Conservation (phyloP, 2,797 vertebrate species). For the Poeciliopsis gracilis region DNA sequence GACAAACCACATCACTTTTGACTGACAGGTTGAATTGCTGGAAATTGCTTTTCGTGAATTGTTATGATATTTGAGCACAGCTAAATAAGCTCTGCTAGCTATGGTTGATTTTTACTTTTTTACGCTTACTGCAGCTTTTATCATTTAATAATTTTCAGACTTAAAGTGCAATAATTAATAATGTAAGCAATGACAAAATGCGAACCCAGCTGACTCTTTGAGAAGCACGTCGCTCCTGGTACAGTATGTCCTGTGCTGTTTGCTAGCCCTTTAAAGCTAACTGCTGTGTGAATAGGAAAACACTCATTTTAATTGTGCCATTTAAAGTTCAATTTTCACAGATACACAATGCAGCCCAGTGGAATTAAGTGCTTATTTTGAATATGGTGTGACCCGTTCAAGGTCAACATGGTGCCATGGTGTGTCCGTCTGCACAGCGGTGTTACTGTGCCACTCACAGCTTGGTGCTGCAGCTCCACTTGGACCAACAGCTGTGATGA, state of each 20-base stretch:
- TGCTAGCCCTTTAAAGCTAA: constrained; percentile 19
- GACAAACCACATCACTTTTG: constrained; percentile 34
- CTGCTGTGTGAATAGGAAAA: constrained; percentile 31
- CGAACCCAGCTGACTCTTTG: constrained; percentile 6
- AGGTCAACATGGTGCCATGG: constrained; percentile 31
- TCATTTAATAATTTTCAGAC: not conserved
- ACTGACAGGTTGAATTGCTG: constrained; percentile 35
- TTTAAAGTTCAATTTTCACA: constrained; percentile 11
- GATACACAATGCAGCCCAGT: not conserved
- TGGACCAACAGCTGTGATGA: constrained; percentile 49
- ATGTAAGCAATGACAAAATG: constrained; percentile 9
- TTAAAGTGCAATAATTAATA: not conserved
- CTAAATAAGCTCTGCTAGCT: constrained; percentile 13
- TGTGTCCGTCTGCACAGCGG: constrained; percentile 49
- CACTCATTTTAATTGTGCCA: not conserved
- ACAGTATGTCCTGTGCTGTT: constrained; percentile 22
- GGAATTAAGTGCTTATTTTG: constrained; percentile 24
- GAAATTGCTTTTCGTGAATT: constrained; percentile 7
- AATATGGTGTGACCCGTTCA: constrained; percentile 11
- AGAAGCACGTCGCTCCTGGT: constrained; percentile 10
- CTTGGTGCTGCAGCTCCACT: constrained; percentile 61
- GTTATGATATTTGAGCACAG: not conserved
- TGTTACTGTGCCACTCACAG: constrained; percentile 59
- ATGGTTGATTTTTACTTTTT: not conserved
- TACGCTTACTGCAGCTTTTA: not conserved